These are phyloP conservation scores for Harpagus bidentatus DNA, from an alignment of 2,113 vertebrate species.

Conservation along the genomic window DNA sequence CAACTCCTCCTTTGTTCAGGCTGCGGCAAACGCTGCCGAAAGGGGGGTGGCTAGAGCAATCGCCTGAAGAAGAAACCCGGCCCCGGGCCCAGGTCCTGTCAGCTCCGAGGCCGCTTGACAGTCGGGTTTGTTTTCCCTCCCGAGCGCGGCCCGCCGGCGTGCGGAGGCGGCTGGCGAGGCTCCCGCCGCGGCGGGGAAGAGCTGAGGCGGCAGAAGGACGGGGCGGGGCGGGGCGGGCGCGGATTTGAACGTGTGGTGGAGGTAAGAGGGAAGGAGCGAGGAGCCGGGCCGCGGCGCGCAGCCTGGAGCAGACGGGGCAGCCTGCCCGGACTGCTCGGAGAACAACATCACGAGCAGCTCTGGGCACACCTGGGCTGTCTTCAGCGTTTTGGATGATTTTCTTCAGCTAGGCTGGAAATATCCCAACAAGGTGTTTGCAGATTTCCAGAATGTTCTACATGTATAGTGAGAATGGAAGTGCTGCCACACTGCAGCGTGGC, in stretches of 20 bases:
- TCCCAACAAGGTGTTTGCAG: neutral
- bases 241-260: neutral
- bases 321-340: neutral
- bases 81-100: neutral
- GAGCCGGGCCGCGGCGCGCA: neutral
- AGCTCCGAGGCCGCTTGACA: neutral
- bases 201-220: neutral
- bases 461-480: neutral
- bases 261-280: neutral
- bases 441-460: neutral
- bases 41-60: neutral
- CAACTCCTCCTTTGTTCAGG: neutral
- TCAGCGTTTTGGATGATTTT: neutral
- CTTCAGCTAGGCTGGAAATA: neutral
- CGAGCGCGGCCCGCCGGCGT: neutral
- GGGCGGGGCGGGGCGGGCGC: neutral
- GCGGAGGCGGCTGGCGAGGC: neutral
- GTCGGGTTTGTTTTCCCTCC: neutral
- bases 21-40: neutral
- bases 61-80: neutral
- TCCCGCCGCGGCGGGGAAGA: neutral
- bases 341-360: neutral
- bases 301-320: neutral
- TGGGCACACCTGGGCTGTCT: neutral
- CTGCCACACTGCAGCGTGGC: fast-evolving